Evolutionary conservation across 2,888 invertebrate genomes (phyloP), one percentile per base, ranked within the genome.

Genomic region (Rhyacophila evoluta): DNA sequence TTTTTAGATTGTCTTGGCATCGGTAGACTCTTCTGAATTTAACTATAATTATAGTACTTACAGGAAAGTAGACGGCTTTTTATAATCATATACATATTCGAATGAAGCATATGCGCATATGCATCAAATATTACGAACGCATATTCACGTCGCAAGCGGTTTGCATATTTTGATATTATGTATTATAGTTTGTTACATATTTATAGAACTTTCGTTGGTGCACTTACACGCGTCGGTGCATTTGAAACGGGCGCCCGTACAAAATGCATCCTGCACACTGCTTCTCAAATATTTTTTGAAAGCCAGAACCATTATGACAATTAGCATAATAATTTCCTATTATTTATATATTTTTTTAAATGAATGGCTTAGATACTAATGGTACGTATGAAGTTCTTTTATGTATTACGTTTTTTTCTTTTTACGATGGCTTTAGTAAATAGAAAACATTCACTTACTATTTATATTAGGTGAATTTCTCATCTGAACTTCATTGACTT

Each of bases 231-330:
- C 55, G 12, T 25, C 55, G 55, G 19, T 25, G 25, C 55, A 55
- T 8, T 55, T 55, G 55, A 12, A 19, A 55, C 55, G 55, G 55
- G 55, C 55, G 55, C 55, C 55, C 55, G 55, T 55, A 55, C 55
- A 55, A 55, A 55, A 55, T 19, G 55, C 55, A 55, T 55, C 55
- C 55, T 25, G 55, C 19, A 55, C 55, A 1, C 25, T 8, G 55
- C 55, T 55, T 55, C 55, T 55, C 12, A 15, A 55, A 25, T 25
- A 12, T 55, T 55, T 55, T n/a, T n/a, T 1, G 0, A 1, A 55
- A 41, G 15, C 19, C 0, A 6, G 2, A 1, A 12, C 39, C 39
- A 12, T 41, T 4, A n/a, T n/a, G n/a, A n/a, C n/a, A n/a, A n/a
- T n/a, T n/a, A n/a, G n/a, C n/a, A n/a, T n/a, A n/a, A n/a, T n/a